Evolutionary conservation across 2,113 vertebrate species (phyloP).

Genomic region (human (Homo sapiens)): GRCh38 chr2:127503501-127504000

Average conservation of each 20-base stretch:
- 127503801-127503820: slow-evolving; percentile 26
- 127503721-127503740: neutral
- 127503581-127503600: slow-evolving; percentile 52
- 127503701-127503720: neutral
- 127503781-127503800: neutral
- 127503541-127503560: slow-evolving; percentile 91
- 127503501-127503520: slow-evolving; percentile 85
- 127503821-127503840: neutral
- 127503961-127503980: neutral
- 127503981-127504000: neutral
- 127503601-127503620: neutral
- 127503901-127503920: neutral
- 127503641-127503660: neutral
- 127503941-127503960: neutral
- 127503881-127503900: neutral
- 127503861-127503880: neutral
- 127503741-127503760: neutral
- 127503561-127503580: slow-evolving; percentile 91
- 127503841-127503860: neutral
- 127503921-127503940: neutral
- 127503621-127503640: neutral
- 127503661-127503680: neutral
- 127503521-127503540: slow-evolving; percentile 90
- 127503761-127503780: neutral
- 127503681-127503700: neutral